Base-by-base conservation (phyloP, 1,140 invertebrate genomes). In the Brachionus asplanchnoidis region DNA sequence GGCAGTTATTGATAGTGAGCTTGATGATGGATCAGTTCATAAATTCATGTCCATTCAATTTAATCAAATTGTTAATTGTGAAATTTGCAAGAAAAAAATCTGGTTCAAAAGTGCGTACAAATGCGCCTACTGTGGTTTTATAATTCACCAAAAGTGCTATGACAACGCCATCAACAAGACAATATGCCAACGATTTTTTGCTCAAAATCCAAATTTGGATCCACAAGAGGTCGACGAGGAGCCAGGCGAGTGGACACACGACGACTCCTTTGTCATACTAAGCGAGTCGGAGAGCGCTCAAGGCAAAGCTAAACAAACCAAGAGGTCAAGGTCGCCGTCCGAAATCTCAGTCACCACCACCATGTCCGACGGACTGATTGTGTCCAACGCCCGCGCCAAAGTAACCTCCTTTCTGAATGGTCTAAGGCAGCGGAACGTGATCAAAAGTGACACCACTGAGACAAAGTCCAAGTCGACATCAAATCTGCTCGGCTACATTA, bases 71-170 rank as follows among this genome's bases (percentile, higher is more conserved):
- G 26, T 82, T 2, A 23, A 23, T 28, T 82, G 79, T 68, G 53
- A 82, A 60, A 65, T 32, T 26, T 82, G 79, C 40, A 68, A 68
- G 20, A 60, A 68, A 40, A 82, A 82, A 65, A 82, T 82, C 4
- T 82, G 79, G 79, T 82, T 82, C 53, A 82, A 82, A 82, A 82
- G n/a, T 36, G 79, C 79, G 1, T 82, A 82, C 53, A 32, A 82
- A 17, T 82, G 79, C 26, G 79, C 65, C 28, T 82, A 82, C 40
- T 82, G 79, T 65, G 53, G 53, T 23, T 65, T 26, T 68, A 68
- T 82, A 65, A 82, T 82, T n/a, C 79, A 82, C 26, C 36, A 65
- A 60, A 82, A 82, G 40, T 82, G 79, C 14, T 82, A 82, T 26
- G 79, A 82, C 11, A 82, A 65, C 32, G 65, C 79, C 7, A 82